Base-by-base conservation (phyloP, 2,888 invertebrate species). In the Endomychus coccineus region DNA sequence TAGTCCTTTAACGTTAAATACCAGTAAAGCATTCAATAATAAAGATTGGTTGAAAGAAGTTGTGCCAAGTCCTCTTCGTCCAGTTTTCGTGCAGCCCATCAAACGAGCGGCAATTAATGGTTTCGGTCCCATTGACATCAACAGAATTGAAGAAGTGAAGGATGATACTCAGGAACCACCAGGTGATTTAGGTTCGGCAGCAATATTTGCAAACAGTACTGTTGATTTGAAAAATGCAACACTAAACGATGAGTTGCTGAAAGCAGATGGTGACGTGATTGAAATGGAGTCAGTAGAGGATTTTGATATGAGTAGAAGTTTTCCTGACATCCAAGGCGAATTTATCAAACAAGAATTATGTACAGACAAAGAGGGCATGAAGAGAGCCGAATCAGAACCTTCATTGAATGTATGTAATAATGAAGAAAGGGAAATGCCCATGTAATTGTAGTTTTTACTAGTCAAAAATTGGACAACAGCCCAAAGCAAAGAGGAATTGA, bases 201-300 rank as follows among this genome's bases (percentile, higher is more conserved):
- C 85, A 1, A 78, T 90, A 42, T 85, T 89, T 62, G 85, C 87
- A 2, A 90, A 91, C 58, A 89, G 89, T 56, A 84, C 86, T 7
- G 87, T 86, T 2, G 85, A 83, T 56, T 66, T 87, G 31, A 84
- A 86, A 51, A 86, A 84, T 52, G 83, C 85, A 4, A 83, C 81
- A 35, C 69, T 90, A 7, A 88, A 87, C 57, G 88, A 89, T 52
- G 81, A 81, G 51, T 62, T 82, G 34, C 55, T 78, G 16, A 57
- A 59, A 45, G 71, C 62, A 1, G 61, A 64, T 15, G 62, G 59
- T n/a, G 62, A 64, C 16, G 54, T 58, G 33, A 59, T 59, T 25
- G 54, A 60, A 43, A 59, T 67, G 5, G 64, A 62, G 34, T 38
- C 56, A 14, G 49, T 52, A n/a, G 40, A 41, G 13, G 56, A 55